Base-by-base conservation (phyloP, 2,113 vertebrate species). In the Pseudorhombus dupliciocellatus region DNA sequence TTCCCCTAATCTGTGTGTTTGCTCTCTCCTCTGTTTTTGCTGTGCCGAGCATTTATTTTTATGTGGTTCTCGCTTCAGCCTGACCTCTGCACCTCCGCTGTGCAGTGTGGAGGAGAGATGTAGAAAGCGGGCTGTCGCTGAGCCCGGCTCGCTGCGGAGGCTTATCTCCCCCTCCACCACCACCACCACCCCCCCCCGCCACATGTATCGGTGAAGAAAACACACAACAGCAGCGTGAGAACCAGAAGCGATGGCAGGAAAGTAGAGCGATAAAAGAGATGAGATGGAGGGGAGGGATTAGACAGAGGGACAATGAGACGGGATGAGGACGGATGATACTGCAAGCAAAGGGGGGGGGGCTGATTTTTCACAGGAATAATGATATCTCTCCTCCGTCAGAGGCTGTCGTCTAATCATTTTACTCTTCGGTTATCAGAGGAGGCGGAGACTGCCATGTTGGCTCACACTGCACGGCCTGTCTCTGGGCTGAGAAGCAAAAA, bases 221-320 rank as follows among this genome's bases (percentile, higher is more conserved):
- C 75, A 76, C 75, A 79, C 57, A 75, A 31, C 79, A 52, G 73
- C 75, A 73, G 84, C 44, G 37, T 52, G 82, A 82, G 78, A 84
- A 81, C 20, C 37, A 62, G 73, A 12, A 66, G 62, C 50, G 16
- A 73, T 12, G 63, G 40, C 46, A 72, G 79, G 55, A 74, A 66
- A 37, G 62, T 24, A 10, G 63, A 66, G 75, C 74, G 78, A 87
- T 85, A 78, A 85, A 77, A 83, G 70, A 88, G 75, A 86, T 80
- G 70, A 78, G 80, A 88, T 78, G 51, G 69, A 48, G 79, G 68
- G 54, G 61, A 7, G 67, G 79, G 84, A 80, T 78, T 74, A 85
- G 71, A 73, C n/a, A 10, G 69, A 66, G 76, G 66, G 54, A 42
- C 52, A 25, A 54, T 21, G 70, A 86, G 73, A 57, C 28, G 42